phyloP scores from a whole-genome alignment of 2,797 vertebrate genomes.

The Aplochiton taeniatus region DNA sequence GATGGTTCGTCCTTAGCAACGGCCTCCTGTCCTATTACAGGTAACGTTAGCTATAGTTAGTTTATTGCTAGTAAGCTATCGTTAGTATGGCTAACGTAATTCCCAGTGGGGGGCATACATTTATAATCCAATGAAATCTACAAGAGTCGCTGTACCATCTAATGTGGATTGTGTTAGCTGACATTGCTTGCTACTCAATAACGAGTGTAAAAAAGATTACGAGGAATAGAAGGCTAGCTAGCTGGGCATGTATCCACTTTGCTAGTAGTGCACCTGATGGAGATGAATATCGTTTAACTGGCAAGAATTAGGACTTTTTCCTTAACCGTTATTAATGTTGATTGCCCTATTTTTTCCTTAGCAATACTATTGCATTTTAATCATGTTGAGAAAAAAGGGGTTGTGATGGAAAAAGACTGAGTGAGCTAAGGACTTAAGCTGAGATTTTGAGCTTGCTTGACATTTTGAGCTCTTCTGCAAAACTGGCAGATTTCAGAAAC shows the following conservation, averaged over 20 bases:
- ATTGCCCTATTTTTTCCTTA: no score
- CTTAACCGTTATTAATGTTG: no score
- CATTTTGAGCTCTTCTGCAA: no score
- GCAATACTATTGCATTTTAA: no score
- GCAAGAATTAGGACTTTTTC: no score
- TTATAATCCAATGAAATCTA: constrained; percentile 23
- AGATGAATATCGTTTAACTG: no score
- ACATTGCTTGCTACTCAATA: not conserved
- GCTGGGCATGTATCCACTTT: not conserved
- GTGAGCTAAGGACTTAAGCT: no score
- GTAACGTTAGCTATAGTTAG: constrained; percentile 22
- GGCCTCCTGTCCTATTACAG: constrained; percentile 83
- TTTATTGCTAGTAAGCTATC: not conserved
- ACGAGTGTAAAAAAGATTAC: not conserved
- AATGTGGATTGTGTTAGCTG: not conserved
- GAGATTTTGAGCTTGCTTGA: no score
- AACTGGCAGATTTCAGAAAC: no score
- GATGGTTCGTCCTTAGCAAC: constrained; percentile 83
- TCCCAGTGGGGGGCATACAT: not conserved
- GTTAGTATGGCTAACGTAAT: not conserved
- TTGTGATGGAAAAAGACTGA: no score
- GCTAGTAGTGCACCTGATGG: not conserved
- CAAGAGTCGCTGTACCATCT: not conserved
- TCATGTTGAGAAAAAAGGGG: no score
- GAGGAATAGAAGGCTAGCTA: not conserved